Evolutionary conservation across 2,888 invertebrate genomes (phyloP).

Genomic region (Dysmachus trigonus): DNA sequence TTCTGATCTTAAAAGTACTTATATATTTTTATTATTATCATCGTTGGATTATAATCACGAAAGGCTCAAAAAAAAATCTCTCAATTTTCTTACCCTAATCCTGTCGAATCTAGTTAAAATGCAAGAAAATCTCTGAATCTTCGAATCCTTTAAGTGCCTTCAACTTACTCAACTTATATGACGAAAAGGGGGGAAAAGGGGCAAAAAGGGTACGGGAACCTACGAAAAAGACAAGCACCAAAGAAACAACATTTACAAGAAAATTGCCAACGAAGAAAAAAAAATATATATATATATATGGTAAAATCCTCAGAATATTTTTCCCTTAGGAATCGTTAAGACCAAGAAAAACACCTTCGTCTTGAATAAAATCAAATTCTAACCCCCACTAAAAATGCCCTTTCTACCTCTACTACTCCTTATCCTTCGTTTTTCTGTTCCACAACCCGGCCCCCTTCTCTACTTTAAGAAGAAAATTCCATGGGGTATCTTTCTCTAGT

Average conservation of each 20-base stretch:
- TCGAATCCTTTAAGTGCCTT: background rate
- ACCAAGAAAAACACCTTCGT: slow-evolving; percentile 10
- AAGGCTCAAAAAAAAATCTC: no score
- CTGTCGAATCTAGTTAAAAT: background rate
- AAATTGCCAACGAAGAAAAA: background rate
- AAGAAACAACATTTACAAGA: background rate
- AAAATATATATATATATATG: background rate
- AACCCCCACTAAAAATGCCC: background rate
- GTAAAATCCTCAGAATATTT: background rate
- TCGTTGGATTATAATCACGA: no score
- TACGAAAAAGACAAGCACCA: background rate
- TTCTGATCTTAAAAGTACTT: no score
- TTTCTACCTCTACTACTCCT: background rate
- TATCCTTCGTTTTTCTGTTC: background rate
- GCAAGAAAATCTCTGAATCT: background rate
- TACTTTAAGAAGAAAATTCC: background rate
- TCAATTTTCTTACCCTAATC: background rate
- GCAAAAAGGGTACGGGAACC: no score
- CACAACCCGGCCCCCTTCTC: background rate
- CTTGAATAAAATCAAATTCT: slow-evolving; percentile 2
- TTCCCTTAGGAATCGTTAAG: slow-evolving; percentile 29
- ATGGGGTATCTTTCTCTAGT: background rate
- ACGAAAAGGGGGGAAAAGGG: background rate
- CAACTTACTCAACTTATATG: background rate
- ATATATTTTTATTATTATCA: no score